phyloP scores from a whole-genome alignment of 2,797 vertebrate genomes.

The Chiroxiphia lanceolata region DNA sequence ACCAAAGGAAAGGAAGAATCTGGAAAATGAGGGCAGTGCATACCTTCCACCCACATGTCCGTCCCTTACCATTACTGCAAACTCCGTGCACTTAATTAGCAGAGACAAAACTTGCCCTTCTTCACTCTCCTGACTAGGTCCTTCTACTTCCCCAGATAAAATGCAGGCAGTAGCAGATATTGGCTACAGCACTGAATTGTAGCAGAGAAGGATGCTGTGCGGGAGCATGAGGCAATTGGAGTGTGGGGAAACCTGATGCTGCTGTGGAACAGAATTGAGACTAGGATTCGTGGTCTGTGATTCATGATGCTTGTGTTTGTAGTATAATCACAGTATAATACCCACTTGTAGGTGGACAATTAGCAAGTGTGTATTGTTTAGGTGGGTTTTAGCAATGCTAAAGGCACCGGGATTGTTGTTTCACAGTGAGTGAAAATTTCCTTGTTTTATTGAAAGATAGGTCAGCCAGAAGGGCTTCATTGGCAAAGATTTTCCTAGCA shows the following conservation, averaged over 20 bases:
- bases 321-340: not conserved
- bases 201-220: not conserved
- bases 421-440: not conserved
- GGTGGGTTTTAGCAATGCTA: not conserved
- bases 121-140: not conserved
- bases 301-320: not conserved
- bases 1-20: constrained; percentile 5
- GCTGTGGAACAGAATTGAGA: not conserved
- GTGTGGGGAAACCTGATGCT: not conserved
- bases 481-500: not conserved
- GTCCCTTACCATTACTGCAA: not conserved
- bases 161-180: not conserved
- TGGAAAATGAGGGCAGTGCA: constrained; percentile 1
- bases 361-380: not conserved
- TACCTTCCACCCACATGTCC: constrained; percentile 5
- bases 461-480: not conserved
- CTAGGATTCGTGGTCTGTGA: not conserved
- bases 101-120: not conserved
- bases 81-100: rapidly evolving
- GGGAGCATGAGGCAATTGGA: not conserved
- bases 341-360: not conserved
- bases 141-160: not conserved
- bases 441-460: not conserved
- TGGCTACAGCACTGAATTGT: not conserved
- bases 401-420: not conserved